A percentile compares a stretch with the other conserved stretches of the same genome.
These are phyloP conservation scores for Bostrychus sinensis DNA, from an alignment of 2,113 vertebrate genomes.

Conservation along the genomic window DNA sequence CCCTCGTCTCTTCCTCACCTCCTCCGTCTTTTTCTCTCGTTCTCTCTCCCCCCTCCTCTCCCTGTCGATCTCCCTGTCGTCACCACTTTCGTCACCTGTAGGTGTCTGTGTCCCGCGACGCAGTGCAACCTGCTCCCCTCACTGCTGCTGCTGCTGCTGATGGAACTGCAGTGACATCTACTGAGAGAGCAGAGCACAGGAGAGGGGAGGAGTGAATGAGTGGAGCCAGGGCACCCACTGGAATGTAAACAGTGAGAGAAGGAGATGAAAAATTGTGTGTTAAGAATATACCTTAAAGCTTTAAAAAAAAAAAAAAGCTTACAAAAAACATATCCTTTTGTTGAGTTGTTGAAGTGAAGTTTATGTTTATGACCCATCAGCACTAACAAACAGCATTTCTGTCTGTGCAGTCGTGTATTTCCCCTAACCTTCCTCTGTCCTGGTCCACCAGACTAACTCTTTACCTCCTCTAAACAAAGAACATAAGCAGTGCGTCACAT, in stretches of 20 bases:
- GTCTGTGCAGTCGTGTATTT: too few relatives aligned
- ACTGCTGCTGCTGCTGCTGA: constrained; percentile 53
- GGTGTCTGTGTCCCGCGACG: constrained; percentile 62
- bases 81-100: constrained; percentile 66
- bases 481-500: too few relatives aligned
- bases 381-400: too few relatives aligned
- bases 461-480: too few relatives aligned
- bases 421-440: too few relatives aligned
- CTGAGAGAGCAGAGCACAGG: constrained; percentile 60
- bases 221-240: neutral
- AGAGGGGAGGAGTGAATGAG: constrained; percentile 7
- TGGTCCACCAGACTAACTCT: too few relatives aligned
- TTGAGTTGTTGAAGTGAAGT: too few relatives aligned
- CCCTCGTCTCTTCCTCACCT: constrained; percentile 40
- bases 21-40: constrained; percentile 38
- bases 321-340: too few relatives aligned
- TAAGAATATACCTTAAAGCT: neutral
- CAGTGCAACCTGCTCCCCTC: constrained; percentile 55
- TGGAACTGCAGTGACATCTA: constrained; percentile 83
- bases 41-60: constrained; percentile 38
- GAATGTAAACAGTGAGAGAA: neutral
- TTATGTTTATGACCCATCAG: too few relatives aligned
- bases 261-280: neutral
- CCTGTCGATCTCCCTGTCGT: constrained; percentile 47
- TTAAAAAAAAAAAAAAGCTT: constrained; percentile 20